A percentile compares a stretch with the other conserved stretches of the same genome.
These are phyloP conservation scores for Stegana nigrithorax DNA, from an alignment of 2,888 invertebrate genomes.

Conservation along the genomic window DNA sequence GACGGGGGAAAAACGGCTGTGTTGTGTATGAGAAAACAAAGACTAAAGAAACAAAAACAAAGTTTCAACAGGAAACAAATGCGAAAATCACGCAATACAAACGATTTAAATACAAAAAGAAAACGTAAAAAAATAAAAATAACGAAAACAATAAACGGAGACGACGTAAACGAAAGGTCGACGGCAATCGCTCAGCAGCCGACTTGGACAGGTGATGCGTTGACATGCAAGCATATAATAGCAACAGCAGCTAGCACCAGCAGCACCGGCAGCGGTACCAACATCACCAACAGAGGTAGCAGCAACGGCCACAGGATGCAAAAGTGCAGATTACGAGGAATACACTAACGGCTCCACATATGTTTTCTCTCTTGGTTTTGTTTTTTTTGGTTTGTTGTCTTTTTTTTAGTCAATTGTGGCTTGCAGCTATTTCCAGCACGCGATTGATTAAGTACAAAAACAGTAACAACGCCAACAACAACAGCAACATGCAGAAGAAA, in stretches of 20 bases:
- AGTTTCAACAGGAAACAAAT: constrained; percentile 62
- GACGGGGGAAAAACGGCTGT: too few relatives aligned
- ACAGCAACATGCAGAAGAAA: background rate
- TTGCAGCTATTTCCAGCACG: constrained; percentile 31
- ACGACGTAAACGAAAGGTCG: background rate
- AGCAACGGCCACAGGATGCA: constrained; percentile 2
- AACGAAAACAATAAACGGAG: constrained; percentile 45
- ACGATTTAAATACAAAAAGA: constrained; percentile 26
- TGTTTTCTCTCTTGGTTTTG: background rate
- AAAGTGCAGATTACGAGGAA: background rate
- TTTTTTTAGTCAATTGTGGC: constrained; percentile 4
- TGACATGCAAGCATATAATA: constrained; percentile 42
- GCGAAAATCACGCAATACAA: constrained; percentile 58
- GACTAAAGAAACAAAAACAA: constrained; percentile 25
- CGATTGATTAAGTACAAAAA: constrained; percentile 28
- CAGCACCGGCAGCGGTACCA: background rate
- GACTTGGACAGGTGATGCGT: constrained; percentile 48
- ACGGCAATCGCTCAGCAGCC: constrained; percentile 40
- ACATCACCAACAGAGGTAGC: background rate
- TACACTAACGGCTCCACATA: background rate
- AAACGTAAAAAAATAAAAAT: background rate
- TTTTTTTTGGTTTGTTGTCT: background rate
- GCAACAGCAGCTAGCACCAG: background rate
- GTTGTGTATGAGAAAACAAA: constrained; percentile 17
- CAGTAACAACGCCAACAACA: background rate